These are phyloP conservation scores for Proterorhinus semilunaris DNA, from an alignment of 2,113 vertebrate genomes.

Conservation along the genomic window DNA sequence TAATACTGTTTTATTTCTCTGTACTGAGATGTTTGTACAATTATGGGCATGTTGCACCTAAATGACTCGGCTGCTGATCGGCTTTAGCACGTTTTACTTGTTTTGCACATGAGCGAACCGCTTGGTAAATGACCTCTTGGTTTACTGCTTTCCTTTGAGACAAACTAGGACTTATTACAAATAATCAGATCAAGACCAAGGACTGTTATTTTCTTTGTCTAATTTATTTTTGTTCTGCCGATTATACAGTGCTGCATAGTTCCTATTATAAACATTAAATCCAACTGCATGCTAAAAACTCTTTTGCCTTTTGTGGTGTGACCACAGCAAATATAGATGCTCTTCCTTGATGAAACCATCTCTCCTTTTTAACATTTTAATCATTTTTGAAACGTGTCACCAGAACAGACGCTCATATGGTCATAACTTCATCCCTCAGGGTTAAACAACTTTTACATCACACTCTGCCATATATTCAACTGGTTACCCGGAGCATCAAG, in stretches of 20 bases:
- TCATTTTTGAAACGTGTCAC: slow-evolving; percentile 11
- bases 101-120: too few relatives aligned
- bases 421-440: slow-evolving; percentile 26
- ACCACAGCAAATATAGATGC: not conserved
- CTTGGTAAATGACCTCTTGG: too few relatives aligned
- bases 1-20: not conserved
- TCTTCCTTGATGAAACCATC: too few relatives aligned
- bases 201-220: slow-evolving; percentile 3
- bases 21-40: not conserved
- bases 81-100: too few relatives aligned
- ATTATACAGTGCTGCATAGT: too few relatives aligned
- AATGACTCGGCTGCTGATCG: too few relatives aligned
- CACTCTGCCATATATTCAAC: slow-evolving; percentile 21
- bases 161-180: slow-evolving; percentile 18
- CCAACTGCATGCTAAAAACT: not conserved
- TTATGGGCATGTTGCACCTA: too few relatives aligned
- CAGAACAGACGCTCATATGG: slow-evolving; percentile 2
- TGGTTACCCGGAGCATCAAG: slow-evolving; percentile 37
- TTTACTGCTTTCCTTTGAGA: not conserved
- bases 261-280: not conserved
- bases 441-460: slow-evolving; percentile 1
- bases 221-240: not conserved
- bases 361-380: too few relatives aligned
- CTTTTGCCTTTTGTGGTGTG: not conserved
- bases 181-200: slow-evolving; percentile 59